phyloP scores from a whole-genome alignment of 2,888 invertebrate genomes.

The Eurytoma californica region DNA sequence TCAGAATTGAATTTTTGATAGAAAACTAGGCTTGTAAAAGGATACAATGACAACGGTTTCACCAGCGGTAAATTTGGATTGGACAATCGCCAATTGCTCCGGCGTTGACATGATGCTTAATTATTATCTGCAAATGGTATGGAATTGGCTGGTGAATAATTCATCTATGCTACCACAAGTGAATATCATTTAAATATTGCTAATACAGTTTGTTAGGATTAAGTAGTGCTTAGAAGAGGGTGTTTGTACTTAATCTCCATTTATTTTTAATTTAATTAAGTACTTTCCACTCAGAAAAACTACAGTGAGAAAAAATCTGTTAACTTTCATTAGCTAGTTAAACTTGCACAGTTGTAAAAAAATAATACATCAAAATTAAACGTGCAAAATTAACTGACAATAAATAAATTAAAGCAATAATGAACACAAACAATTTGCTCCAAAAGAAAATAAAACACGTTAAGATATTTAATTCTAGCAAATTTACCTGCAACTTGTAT shows the following conservation, averaged over 20 bases:
- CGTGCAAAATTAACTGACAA: too few relatives aligned
- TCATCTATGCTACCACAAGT: not conserved
- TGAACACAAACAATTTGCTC: not conserved
- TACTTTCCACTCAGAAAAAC: slow-evolving; percentile 4
- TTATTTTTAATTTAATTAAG: slow-evolving; percentile 44
- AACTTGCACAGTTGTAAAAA: too few relatives aligned
- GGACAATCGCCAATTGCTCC: slow-evolving; percentile 75
- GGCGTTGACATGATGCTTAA: slow-evolving; percentile 65
- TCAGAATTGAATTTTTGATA: slow-evolving; percentile 30
- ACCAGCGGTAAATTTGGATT: slow-evolving; percentile 78
- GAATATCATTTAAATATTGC: slow-evolving; percentile 16
- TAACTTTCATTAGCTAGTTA: too few relatives aligned
- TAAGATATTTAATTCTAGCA: not conserved
- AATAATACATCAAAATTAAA: too few relatives aligned
- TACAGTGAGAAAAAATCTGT: not conserved
- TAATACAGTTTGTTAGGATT: slow-evolving; percentile 3
- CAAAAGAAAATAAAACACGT: not conserved
- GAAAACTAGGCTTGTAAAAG: slow-evolving; percentile 67
- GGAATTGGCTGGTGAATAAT: slow-evolving; percentile 1
- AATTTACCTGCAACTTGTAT: slow-evolving; percentile 40
- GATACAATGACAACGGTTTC: slow-evolving; percentile 79
- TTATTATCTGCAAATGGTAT: slow-evolving; percentile 47
- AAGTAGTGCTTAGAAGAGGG: not conserved
- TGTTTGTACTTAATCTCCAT: slow-evolving; percentile 1
- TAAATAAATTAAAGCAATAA: not conserved